Evolutionary conservation across 2,888 invertebrate genomes (phyloP), one percentile per base, ranked within the genome.

Genomic region (Perizoma flavofasciatum): DNA sequence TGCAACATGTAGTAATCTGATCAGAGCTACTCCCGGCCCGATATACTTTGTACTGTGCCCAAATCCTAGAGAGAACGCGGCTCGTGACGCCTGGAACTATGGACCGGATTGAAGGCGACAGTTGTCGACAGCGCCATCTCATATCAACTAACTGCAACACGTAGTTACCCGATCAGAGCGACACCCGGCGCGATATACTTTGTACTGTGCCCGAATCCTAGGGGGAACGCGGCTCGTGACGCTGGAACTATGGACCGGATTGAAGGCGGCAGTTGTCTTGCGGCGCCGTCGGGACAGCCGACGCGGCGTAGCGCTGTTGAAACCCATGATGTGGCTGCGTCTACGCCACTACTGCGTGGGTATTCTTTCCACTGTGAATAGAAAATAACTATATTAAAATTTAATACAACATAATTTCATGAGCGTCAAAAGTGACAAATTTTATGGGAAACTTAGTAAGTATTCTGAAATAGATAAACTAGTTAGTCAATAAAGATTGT

Each of bases 1-100:
- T 5, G 11, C n/a, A 44, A 5, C 9, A 40, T 9, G 5, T 49
- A 73, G 85, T 88, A 85, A 97, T 97, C 99, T 99, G 49, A 99
- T 94, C 0, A 99, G 92, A 9, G 95, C 98, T 5, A 96, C 95
- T 5, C 97, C 95, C 5, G 94, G 93, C n/a, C 93, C 93, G 0
- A 97, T 95, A 81, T 99, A 99, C 72, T 95, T 94, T 0, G 96
- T 94, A 47, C 98, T 95, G 83, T 99, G 98, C 0, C 97, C 96
- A 74, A 99, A 96, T 37, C 96, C 97, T 6, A 99, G 92, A 0
- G 99, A 99, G 89, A 99, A 99, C 34, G 95, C 95, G 9, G 98
- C 98, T 43, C 98, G 93, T 9, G 96, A 96, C 4, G 87, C 89
- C n/a, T 33, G 93, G 84, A 35, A 85, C 93, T 2, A 96, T 90